Base-by-base conservation (phyloP, 2,113 vertebrate genomes). In the Lipotes vexillifer region DNA sequence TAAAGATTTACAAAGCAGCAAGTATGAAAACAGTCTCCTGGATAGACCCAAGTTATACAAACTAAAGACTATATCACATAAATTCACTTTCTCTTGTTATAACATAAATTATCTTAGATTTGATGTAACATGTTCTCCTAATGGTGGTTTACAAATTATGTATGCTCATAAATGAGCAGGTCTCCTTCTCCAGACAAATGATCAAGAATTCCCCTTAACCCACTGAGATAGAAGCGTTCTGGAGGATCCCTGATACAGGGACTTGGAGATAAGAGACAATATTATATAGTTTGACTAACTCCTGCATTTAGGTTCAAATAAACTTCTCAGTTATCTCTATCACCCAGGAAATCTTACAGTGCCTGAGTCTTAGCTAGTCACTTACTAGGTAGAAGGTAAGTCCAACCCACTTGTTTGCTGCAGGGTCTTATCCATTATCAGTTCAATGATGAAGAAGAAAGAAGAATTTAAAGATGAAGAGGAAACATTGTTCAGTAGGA, bases 171-270 rank as follows among this genome's bases (percentile, higher is more conserved):
- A 75, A 77, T 27, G 8, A 44, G 10, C 6, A 77, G 52, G 69
- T 55, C 3, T 2, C 55, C 83, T 77, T 88, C n/a, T 78, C 2
- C 69, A 31, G 13, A 20, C 12, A 63, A 84, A 92, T 46, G 1
- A 83, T 11, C 49, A n/a, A 33, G 55, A 57, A n/a, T 92, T 55
- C 15, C 52, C 3, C 13, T 71, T 14, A 63, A 21, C 29, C 14
- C 3, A 2, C 52, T 78, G 14, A 71, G 31, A 12, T 46, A 17
- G 44, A 17, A 71, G 1, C 15, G 13, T 38, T 21, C 3, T 55
- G 21, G n/a, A 17, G 4, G 6, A n/a, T 31, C 1, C 15, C 15
- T 59, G 25, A 15, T 1, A 33, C 2, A n/a, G 9, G 23, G 15
- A 6, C 15, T 61, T 23, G 38, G 52, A 3, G 5, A 69, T 44